Conservation (phyloP, 2,113 vertebrate genomes). For the Hiodon alosoides region DNA sequence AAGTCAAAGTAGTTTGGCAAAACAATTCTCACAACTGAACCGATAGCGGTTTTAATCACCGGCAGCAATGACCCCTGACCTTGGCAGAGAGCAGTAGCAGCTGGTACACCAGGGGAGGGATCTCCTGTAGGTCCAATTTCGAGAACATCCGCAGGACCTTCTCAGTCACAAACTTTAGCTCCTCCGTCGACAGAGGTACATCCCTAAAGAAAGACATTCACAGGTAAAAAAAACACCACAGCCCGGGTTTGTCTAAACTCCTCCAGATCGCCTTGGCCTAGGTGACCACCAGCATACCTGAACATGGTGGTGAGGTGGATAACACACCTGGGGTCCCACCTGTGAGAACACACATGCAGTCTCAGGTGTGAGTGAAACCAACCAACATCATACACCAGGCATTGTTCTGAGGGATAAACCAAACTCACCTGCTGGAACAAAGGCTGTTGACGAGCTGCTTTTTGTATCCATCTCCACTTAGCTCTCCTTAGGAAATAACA, state of each 20-base stretch:
- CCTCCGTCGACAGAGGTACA: conserved; percentile 78
- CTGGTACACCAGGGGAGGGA: conserved; percentile 91
- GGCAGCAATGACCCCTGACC: conserved; percentile 51
- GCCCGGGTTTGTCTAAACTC: neutral
- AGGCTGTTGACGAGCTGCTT: conserved; percentile 89
- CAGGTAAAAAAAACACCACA: neutral
- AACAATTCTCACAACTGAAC: neutral
- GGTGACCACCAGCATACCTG: conserved; percentile 65
- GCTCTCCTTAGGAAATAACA: conserved; percentile 65
- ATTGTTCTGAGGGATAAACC: neutral
- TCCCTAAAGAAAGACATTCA: conserved; percentile 60
- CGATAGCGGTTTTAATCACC: neutral
- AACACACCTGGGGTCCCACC: conserved; percentile 80
- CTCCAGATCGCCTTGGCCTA: neutral
- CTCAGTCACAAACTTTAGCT: conserved; percentile 80
- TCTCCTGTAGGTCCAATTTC: conserved; percentile 86
- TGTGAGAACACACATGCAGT: conserved; percentile 47
- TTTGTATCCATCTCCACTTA: conserved; percentile 87
- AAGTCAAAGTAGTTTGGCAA: neutral
- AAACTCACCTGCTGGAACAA: conserved; percentile 79
- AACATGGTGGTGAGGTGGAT: conserved; percentile 91
- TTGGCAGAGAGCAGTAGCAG: conserved; percentile 86
- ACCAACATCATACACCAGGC: neutral
- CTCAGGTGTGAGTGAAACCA: neutral
- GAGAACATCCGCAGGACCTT: conserved; percentile 82